Percentiles rank a stretch among this genome's conserved stretches.
Conservation (phyloP, 2,113 vertebrate species). For the Amblyopsis rosae region DNA sequence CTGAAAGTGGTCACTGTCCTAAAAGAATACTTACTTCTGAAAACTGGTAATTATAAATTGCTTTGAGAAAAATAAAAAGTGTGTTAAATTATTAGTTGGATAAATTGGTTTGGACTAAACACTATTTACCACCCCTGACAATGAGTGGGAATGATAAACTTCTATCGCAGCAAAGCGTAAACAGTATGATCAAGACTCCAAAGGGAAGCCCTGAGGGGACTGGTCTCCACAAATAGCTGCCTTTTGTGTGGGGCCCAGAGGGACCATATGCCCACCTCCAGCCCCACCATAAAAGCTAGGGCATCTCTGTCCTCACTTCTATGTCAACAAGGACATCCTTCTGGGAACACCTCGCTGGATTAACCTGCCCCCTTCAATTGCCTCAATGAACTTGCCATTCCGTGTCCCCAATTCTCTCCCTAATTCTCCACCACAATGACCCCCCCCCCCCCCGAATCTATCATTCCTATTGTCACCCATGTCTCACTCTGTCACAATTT, state of each 20-base stretch:
- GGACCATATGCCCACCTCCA: constrained; percentile 16
- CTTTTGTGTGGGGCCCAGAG: constrained; percentile 31
- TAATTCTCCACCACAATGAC: constrained; percentile 43
- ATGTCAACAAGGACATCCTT: constrained; percentile 71
- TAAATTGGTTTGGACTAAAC: too few relatives aligned
- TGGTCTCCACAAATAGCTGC: constrained; percentile 38
- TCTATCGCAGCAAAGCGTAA: constrained; percentile 32
- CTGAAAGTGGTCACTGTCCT: too few relatives aligned
- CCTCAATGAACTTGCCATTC: constrained; percentile 57
- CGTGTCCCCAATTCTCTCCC: constrained; percentile 25
- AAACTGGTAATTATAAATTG: too few relatives aligned
- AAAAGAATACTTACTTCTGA: too few relatives aligned
- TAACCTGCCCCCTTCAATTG: constrained; percentile 29
- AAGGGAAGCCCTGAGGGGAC: constrained; percentile 12
- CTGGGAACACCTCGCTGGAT: constrained; percentile 19
- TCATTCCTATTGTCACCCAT: constrained; percentile 53
- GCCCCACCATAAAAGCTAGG: constrained; percentile 25
- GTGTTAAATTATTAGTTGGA: too few relatives aligned
- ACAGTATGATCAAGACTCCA: constrained; percentile 7
- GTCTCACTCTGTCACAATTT: constrained; percentile 52
- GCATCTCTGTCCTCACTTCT: constrained; percentile 40
- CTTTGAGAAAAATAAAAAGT: too few relatives aligned
- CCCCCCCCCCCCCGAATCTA: constrained; percentile 23
- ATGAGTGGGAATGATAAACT: constrained; percentile 40
- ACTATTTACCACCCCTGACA: too few relatives aligned